These are phyloP conservation scores for Spisula subtruncata DNA, from an alignment of 2,888 invertebrate species.

Conservation along the genomic window DNA sequence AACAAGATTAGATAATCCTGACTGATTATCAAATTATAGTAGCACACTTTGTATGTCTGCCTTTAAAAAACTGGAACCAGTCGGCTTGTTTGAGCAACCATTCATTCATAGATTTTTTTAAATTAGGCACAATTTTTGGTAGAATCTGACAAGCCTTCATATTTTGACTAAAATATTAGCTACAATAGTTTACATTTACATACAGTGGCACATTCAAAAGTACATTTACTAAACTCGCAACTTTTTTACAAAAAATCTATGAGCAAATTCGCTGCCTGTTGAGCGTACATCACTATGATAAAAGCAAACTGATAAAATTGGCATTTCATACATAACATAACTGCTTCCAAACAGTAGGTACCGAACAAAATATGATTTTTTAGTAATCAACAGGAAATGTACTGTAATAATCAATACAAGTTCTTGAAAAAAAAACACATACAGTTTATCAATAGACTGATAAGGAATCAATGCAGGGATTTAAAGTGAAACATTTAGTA, in stretches of 20 bases:
- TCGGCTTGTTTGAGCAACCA: neutral
- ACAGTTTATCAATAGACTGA: neutral
- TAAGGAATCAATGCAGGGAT: neutral
- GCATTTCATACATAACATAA: neutral
- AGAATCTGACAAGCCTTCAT: neutral
- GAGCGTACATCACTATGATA: neutral
- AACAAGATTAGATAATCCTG: conserved; percentile 8
- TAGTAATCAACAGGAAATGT: conserved; percentile 21
- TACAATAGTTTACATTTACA: neutral
- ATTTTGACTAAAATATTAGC: neutral
- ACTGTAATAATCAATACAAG: neutral
- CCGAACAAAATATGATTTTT: neutral
- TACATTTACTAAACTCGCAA: too few species aligned
- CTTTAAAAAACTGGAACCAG: neutral
- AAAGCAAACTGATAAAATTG: neutral
- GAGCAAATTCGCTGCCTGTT: neutral
- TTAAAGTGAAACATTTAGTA: neutral
- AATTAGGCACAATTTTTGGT: neutral
- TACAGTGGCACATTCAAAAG: neutral
- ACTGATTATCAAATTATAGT: conserved; percentile 2
- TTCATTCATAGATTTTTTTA: neutral
- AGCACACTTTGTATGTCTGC: neutral
- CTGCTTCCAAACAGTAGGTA: neutral
- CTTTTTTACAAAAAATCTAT: neutral
- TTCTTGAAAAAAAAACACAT: neutral